A percentile compares a stretch with the other conserved stretches of the same genome.
phyloP scores from a whole-genome alignment of 2,888 invertebrate genomes.

The Camponotus fellah region DNA sequence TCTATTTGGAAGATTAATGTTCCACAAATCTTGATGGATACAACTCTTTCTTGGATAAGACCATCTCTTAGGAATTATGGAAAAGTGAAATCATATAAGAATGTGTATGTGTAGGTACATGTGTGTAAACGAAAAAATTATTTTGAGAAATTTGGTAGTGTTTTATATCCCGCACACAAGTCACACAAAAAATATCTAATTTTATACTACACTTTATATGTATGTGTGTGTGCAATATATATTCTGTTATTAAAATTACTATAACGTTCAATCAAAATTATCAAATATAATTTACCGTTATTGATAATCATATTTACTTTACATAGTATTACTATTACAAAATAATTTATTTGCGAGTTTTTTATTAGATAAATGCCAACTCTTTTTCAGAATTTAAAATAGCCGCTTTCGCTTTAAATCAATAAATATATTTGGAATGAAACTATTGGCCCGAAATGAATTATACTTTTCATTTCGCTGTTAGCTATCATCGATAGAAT shows the following conservation, averaged over 20 bases:
- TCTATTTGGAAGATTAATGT: constrained; percentile 57
- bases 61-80: constrained; percentile 51
- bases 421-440: constrained; percentile 5
- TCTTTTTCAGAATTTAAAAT: neutral
- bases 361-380: constrained; percentile 1
- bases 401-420: neutral
- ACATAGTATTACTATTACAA: neutral
- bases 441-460: constrained; percentile 2
- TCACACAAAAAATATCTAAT: neutral
- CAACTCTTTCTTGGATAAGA: constrained; percentile 49
- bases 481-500: constrained; percentile 5
- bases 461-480: neutral
- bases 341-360: neutral
- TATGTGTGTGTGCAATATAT: too few relatives aligned
- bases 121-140: constrained; percentile 7
- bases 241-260: neutral
- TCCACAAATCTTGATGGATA: constrained; percentile 54
- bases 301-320: neutral
- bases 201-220: neutral
- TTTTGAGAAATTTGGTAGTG: neutral
- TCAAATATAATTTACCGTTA: neutral
- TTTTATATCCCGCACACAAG: neutral
- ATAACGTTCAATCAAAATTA: neutral
- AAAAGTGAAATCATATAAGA: constrained; percentile 23
- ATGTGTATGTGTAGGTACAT: neutral